Base-by-base conservation (phyloP, 2,113 vertebrate genomes). In the Monarcha castaneiventris region DNA sequence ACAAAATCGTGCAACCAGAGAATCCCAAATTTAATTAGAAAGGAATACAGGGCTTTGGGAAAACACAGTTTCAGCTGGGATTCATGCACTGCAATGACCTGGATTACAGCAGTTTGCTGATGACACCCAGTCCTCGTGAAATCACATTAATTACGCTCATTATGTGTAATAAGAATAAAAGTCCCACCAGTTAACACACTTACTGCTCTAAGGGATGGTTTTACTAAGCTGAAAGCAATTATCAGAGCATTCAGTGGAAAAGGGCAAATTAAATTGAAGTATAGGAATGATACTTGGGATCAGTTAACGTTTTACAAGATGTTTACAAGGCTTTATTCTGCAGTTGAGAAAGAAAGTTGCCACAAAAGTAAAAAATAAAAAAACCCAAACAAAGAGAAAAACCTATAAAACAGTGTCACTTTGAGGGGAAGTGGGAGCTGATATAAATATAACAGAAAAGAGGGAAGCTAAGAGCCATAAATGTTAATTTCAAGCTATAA, bases 401-500 rank as follows among this genome's bases (percentile, higher is more conserved):
- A 87, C 80, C 77, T 92, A 95, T 96, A 96, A 95, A 96, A 90
- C 85, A 94, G 94, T 81, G 90, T 92, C 80, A 94, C 90, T 97
- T 58, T 16, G 54, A 95, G 32, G 61, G 93, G 93, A 97, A 95
- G 94, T 93, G 86, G 92, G 89, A 90, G 56, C 52, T 79, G 88
- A 56, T 92, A 94, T 93, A 96, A 96, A 96, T 93, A 96, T 37
- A 89, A 93, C 78, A 90, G 92, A 94, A 96, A 96, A 96, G 90
- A 93, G 93, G 95, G 96, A 97, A 96, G 92, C 96, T 96, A 92
- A 68, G 83, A 90, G 56, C 58, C 92, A 93, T 94, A 94, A 97
- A 95, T 95, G 96, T 94, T 94, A 90, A 97, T 95, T 93, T 89
- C 76, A 68, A 85, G 90, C 93, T 93, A 96, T 95, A 96, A 97